A percentile compares a stretch with the other conserved stretches of the same genome.
phyloP scores from a whole-genome alignment of 2,113 vertebrate genomes.

The Hypanus sabinus region DNA sequence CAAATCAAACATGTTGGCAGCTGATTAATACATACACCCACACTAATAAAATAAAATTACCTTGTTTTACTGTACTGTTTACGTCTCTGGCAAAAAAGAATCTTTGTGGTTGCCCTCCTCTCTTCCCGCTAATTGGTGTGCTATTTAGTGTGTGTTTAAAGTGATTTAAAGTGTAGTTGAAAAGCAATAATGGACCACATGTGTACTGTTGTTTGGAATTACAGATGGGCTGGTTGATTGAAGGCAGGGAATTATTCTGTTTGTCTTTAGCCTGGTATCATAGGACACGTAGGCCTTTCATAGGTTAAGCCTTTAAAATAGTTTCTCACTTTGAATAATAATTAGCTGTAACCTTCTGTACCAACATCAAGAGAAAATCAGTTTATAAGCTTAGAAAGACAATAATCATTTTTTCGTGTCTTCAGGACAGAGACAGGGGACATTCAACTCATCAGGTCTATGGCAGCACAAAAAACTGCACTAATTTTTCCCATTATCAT shows the following conservation, averaged over 20 bases:
- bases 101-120: background rate
- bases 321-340: background rate
- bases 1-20: background rate
- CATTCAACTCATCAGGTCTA: too few relatives aligned
- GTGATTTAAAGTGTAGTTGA: constrained; percentile 27
- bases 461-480: too few relatives aligned
- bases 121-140: background rate
- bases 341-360: background rate
- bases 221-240: background rate
- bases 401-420: background rate
- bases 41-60: constrained; percentile 26
- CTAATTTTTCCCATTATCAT: too few relatives aligned
- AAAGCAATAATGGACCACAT: background rate
- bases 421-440: too few relatives aligned
- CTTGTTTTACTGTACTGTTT: background rate
- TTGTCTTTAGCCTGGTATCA: background rate
- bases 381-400: background rate
- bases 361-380: background rate
- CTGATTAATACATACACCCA: constrained; percentile 9
- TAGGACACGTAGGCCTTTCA: background rate
- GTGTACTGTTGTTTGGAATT: background rate
- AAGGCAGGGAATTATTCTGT: background rate
- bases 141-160: background rate
- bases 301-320: background rate
- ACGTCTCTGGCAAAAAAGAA: background rate